Base-by-base conservation (phyloP, 2,888 invertebrate genomes). In the Oxystoma pomonae region DNA sequence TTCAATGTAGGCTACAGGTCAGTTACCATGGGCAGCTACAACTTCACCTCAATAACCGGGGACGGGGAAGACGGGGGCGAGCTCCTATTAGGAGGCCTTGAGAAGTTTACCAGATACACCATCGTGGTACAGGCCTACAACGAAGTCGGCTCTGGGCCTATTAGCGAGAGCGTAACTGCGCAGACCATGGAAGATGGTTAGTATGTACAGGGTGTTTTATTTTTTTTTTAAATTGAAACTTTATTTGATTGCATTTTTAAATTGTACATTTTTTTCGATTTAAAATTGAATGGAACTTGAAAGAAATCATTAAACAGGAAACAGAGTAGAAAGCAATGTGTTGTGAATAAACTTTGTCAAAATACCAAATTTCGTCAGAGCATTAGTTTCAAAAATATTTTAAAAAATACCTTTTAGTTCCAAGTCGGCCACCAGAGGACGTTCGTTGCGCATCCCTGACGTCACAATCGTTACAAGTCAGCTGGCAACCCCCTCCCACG, bases 401-500 rank as follows among this genome's bases (percentile, higher is more conserved):
- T n/a, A n/a, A n/a, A n/a, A n/a, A n/a, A n/a, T n/a, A n/a, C n/a
- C n/a, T 35, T 7, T 35, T 74, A 92, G 92, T 91, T 57, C 92
- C 92, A 55, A 90, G 89, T 73, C 85, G 86, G 74, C 85, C 91
- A n/a, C 92, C 92, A 0, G 88, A 89, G 76, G 90, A 89, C 73
- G 87, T 92, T 16, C 84, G 90, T 64, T 92, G 92, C 73, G 87
- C 87, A 0, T 86, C 91, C 0, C 77, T 91, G 56, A 88, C 89
- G 20, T 90, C 92, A 0, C 89, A 90, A 73, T 90, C 90, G 5
- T 80, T 92, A 61, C 89, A 90, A 81, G 86, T 92, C 18, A 87
- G 89, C 58, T 92, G 92, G 92, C 89, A 90, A 68, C 90, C 90
- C 16, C 90, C 91, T 0, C 87, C 90, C 51, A 84, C 85, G 49